Evolutionary conservation across 2,113 vertebrate genomes (phyloP), one percentile per base, ranked within the genome.

Genomic region (Tyrannus savana): DNA sequence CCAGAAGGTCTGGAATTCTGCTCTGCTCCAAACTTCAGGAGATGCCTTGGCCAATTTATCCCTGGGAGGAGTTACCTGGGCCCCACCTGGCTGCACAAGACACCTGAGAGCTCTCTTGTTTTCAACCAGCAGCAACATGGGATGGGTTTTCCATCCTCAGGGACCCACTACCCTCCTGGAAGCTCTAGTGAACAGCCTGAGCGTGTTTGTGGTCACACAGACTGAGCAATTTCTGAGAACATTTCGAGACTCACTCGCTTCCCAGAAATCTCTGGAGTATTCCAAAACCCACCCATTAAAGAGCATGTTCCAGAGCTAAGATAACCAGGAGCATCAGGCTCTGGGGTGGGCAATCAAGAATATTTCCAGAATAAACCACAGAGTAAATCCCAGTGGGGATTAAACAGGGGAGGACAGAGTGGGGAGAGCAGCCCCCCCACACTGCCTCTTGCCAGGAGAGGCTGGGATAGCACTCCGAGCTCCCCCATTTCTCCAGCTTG

Each of bases 51-150:
- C 42, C 62, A 37, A 0, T 33, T 66, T 16, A 2, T 10, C 76
- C n/a, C 42, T 41, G 39, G 33, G 23, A 72, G 71, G 35, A 49
- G 42, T 9, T 10, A 28, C 17, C 56, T 37, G 39, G 33, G 19
- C 30, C n/a, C 14, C 7, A 33, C 37, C 14, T 7, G n/a, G 22
- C n/a, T 56, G 30, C 74, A 33, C 30, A 3, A 42, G 22, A 33
- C 66, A 79, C 19, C 72, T 6, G 2, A 56, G 35, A 76, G 7
- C 58, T 41, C 56, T n/a, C 53, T 31, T 22, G 24, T 50, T 27
- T n/a, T 24, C 5, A 2, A 14, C 71, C 21, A 1, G 0, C 33
- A 2, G 1, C 55, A 27, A 10, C 1, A 0, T 2, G 44, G 58
- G 49, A 42, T 58, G 56, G 7, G 5, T 35, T 69, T 77, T 9